Evolutionary conservation across 2,797 vertebrate species (phyloP).

Genomic region (Manis pentadactyla): DNA sequence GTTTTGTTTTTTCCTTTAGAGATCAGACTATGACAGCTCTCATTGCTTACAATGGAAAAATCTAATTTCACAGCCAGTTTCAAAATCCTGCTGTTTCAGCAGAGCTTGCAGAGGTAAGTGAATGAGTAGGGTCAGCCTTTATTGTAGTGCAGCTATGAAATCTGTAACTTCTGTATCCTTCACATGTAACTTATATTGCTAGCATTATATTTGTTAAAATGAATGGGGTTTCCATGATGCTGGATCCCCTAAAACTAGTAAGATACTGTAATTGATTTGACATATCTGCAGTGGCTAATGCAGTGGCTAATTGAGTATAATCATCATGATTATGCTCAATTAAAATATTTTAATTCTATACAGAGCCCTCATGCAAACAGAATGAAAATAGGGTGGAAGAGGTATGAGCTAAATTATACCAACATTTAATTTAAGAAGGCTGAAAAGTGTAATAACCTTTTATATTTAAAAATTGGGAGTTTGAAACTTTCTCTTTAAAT

Average conservation of each 20-base stretch:
- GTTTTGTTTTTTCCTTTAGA: background rate
- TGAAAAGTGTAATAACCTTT: background rate
- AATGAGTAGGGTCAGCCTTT: background rate
- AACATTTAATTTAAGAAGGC: background rate
- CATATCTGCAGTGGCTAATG: background rate
- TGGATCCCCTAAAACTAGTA: background rate
- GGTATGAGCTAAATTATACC: background rate
- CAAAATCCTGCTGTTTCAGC: slow-evolving; percentile 38
- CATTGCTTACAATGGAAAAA: slow-evolving; percentile 56
- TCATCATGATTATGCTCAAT: background rate
- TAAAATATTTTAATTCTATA: background rate
- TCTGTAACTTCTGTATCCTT: slow-evolving; percentile 5
- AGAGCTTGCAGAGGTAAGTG: background rate
- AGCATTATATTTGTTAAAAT: background rate
- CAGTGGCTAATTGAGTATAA: too few species aligned
- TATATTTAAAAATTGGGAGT: background rate
- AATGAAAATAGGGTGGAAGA: background rate
- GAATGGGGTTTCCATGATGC: slow-evolving; percentile 25
- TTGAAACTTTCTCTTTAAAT: background rate
- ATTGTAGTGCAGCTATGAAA: background rate
- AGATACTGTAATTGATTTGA: background rate
- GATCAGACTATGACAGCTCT: slow-evolving; percentile 35
- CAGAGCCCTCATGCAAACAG: background rate
- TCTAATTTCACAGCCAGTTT: slow-evolving; percentile 55
- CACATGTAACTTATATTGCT: slow-evolving; percentile 42